These are phyloP conservation scores for Leptinotarsa lineolata DNA, from an alignment of 1,140 invertebrate species.

Conservation along the genomic window DNA sequence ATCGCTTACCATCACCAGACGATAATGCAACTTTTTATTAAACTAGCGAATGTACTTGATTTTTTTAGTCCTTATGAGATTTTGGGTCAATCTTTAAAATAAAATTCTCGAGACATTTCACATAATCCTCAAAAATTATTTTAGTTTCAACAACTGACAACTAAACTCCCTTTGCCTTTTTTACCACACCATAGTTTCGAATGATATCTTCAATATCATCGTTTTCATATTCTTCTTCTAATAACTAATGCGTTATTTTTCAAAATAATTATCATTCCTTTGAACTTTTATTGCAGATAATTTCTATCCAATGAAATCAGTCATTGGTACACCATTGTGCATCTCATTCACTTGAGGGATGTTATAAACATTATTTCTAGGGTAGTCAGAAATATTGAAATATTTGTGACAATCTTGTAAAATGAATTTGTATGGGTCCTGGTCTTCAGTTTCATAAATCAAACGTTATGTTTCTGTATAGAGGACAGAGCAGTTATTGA, in stretches of 20 bases:
- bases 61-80: too few relatives aligned
- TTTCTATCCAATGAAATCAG: slow-evolving; percentile 56
- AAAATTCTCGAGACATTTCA: too few relatives aligned
- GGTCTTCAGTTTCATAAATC: slow-evolving; percentile 34
- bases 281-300: slow-evolving; percentile 48
- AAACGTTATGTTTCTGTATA: slow-evolving; percentile 32
- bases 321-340: slow-evolving; percentile 51
- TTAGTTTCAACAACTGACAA: too few relatives aligned
- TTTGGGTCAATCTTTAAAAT: too few relatives aligned
- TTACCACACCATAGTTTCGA: neutral
- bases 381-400: slow-evolving; percentile 39
- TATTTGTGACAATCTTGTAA: slow-evolving; percentile 34
- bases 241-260: too few relatives aligned
- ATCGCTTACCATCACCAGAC: too few relatives aligned
- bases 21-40: too few relatives aligned
- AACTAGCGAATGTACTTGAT: too few relatives aligned
- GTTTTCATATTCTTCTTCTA: too few relatives aligned
- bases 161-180: neutral
- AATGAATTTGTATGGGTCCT: slow-evolving; percentile 33
- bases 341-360: slow-evolving; percentile 42
- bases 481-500: slow-evolving; percentile 38
- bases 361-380: neutral
- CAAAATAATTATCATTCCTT: neutral
- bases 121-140: too few relatives aligned
- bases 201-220: neutral